A percentile compares a stretch with the other conserved stretches of the same genome.
Evolutionary conservation across 2,113 vertebrate species (phyloP).

Genomic region (Stercorarius parasiticus): DNA sequence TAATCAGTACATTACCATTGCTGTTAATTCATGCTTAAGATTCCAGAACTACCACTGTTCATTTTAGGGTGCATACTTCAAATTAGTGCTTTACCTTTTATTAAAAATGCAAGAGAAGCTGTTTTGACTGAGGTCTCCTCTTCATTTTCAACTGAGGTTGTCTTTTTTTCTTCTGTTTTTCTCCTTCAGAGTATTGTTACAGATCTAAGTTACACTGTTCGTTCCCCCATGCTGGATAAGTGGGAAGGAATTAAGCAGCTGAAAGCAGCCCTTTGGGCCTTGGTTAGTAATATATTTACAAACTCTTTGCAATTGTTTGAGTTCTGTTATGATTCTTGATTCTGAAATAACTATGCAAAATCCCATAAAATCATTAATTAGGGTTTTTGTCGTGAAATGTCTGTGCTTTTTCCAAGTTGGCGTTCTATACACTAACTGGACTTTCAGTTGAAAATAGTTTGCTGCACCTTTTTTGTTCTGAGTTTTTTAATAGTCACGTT

Average conservation of each 20-base stretch:
- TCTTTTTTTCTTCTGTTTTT: not conserved
- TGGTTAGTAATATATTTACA: constrained; percentile 21
- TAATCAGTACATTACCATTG: not conserved
- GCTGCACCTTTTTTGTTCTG: not conserved
- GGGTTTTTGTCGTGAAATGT: not conserved
- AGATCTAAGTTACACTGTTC: constrained; percentile 93
- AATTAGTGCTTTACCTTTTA: not conserved
- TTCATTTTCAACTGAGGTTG: not conserved
- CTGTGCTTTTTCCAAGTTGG: not conserved
- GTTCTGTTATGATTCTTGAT: not conserved
- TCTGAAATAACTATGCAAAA: not conserved
- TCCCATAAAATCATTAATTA: not conserved
- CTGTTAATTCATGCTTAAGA: not conserved
- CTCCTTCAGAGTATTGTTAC: constrained; percentile 87
- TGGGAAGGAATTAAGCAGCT: constrained; percentile 98
- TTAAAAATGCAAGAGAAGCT: not conserved
- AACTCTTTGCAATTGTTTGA: not conserved
- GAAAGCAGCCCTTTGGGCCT: constrained; percentile 88
- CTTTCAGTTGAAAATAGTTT: not conserved
- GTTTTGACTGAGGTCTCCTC: not conserved
- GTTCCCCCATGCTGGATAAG: constrained; percentile 94
- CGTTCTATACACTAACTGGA: not conserved
- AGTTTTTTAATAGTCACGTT: not conserved
- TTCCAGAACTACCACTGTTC: not conserved
- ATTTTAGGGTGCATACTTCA: not conserved